These are phyloP conservation scores for Rhinoptilus africanus DNA, from an alignment of 2,113 vertebrate genomes.

Conservation along the genomic window DNA sequence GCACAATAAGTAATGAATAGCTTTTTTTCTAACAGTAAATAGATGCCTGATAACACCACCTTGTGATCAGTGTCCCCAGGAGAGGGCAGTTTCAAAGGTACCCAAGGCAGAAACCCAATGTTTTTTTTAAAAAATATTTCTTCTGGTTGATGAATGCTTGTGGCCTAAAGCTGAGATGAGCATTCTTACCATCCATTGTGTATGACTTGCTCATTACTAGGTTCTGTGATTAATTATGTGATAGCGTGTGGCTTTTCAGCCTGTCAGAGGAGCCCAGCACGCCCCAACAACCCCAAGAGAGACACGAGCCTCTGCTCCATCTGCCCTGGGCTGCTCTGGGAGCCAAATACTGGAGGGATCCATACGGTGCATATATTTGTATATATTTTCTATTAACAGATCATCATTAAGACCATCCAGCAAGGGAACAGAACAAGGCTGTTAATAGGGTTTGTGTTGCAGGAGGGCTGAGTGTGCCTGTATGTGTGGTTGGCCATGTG, in stretches of 20 bases:
- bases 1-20: background rate
- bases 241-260: too few relatives aligned
- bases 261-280: background rate
- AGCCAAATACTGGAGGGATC: background rate
- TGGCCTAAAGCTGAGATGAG: fast-evolving
- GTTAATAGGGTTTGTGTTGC: fast-evolving
- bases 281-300: background rate
- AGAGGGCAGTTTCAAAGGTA: background rate
- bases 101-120: background rate
- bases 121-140: background rate
- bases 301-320: background rate
- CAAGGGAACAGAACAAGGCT: fast-evolving
- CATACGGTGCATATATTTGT: fast-evolving
- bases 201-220: fast-evolving
- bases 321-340: background rate
- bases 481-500: background rate
- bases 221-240: background rate
- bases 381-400: background rate
- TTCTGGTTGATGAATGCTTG: background rate
- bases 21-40: background rate
- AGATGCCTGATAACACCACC: background rate
- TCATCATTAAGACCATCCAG: too few relatives aligned
- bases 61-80: background rate
- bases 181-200: background rate
- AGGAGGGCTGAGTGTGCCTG: fast-evolving